phyloP scores from a whole-genome alignment of 1,140 invertebrate species.

The Ganaspis sp. region DNA sequence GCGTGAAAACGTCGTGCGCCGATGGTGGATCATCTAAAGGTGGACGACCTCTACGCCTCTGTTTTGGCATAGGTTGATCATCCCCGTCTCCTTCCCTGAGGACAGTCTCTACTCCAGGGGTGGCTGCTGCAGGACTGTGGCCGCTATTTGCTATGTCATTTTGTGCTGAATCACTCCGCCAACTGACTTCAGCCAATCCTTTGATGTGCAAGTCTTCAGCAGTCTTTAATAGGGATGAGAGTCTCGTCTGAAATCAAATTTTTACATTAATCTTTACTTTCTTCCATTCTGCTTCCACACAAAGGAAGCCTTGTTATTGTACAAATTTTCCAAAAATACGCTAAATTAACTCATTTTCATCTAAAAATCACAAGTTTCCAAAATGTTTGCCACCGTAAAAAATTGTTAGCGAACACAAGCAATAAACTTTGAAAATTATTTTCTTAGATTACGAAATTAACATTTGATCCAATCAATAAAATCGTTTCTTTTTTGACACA shows the following conservation, averaged over 20 bases:
- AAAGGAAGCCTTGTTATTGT: too few relatives aligned
- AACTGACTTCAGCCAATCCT: constrained; percentile 91
- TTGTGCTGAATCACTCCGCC: constrained; percentile 81
- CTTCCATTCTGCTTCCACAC: too few relatives aligned
- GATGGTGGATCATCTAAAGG: constrained; percentile 80
- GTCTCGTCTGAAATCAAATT: constrained; percentile 66
- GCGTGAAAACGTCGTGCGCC: constrained; percentile 74
- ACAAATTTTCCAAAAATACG: too few relatives aligned
- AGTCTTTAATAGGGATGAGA: constrained; percentile 91
- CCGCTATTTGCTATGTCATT: constrained; percentile 70
- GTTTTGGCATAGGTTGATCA: constrained; percentile 70
- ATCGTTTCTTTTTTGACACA: too few relatives aligned
- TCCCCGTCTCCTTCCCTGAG: constrained; percentile 68
- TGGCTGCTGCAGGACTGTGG: constrained; percentile 67
- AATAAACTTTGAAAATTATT: too few relatives aligned
- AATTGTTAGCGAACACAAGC: too few relatives aligned
- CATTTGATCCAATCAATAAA: too few relatives aligned
- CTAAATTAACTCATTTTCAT: too few relatives aligned
- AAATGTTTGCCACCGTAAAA: too few relatives aligned
- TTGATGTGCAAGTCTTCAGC: constrained; percentile 94
- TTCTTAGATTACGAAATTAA: background rate
- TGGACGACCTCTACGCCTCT: constrained; percentile 79
- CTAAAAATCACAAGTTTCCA: too few relatives aligned
- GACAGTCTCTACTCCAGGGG: constrained; percentile 75
- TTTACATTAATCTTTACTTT: background rate